Evolutionary conservation across 2,797 vertebrate species (phyloP), one percentile per base, ranked within the genome.

Genomic region (Otolemur crassicaudatus): DNA sequence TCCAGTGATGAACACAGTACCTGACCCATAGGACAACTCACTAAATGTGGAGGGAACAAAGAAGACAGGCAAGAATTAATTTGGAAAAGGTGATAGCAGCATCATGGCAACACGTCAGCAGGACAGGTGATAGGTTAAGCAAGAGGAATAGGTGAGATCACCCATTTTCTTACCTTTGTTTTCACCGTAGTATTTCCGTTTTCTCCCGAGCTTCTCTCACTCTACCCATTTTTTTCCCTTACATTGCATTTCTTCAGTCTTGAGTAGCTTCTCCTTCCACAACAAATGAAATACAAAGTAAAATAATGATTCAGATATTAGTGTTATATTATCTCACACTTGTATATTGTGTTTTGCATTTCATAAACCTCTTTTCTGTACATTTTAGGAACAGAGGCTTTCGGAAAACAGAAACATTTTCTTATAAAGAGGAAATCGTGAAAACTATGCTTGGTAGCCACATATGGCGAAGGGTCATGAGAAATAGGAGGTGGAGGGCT

Each of bases 51-150:
- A n/a, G 46, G 34, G 19, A 34, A 29, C 17, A 7, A 58, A 60
- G 37, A 14, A 2, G 29, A 29, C 65, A 37, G 46, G 27, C 25
- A 19, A 46, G 22, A 22, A 9, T 56, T 34, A 43, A 58, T 46
- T 37, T 72, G 69, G 49, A 43, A n/a, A 73, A 43, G 3, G 37
- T 31, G 31, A 9, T 6, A 5, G 25, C 46, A 25, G 12, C 2
- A 4, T 61, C 49, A 5, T 10, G n/a, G 53, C 60, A 20, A 2
- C 25, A 8, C 8, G 11, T 34, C 43, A 6, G 34, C 73, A 58
- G 11, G 2, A 10, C 1, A 5, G 56, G 40, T 0, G 22, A 56
- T 22, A 46, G 1, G 31, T 25, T 13, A 25, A 37, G 25, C 27
- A 12, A 4, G 0, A 56, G 63, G 31, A 27, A 2, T 7, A 25